Evolutionary conservation across 1,140 invertebrate species (phyloP).

Genomic region (Choristoneura fumiferana): DNA sequence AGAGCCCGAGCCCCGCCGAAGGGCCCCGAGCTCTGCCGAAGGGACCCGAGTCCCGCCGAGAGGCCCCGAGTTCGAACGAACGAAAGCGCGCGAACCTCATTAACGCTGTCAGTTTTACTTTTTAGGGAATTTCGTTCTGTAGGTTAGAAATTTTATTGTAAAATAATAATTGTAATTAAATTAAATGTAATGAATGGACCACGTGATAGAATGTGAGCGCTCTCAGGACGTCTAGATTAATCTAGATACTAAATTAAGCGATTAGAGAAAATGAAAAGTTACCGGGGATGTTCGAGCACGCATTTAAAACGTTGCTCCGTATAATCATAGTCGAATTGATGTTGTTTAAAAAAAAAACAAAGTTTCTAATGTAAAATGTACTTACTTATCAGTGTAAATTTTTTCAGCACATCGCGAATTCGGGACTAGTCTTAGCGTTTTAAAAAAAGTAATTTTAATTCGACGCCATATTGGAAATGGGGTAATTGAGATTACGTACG

Average conservation of each 20-base stretch:
- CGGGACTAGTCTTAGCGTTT: constrained; percentile 74
- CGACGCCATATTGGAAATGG: constrained; percentile 40
- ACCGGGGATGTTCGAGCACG: constrained; percentile 75
- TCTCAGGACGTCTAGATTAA: constrained; percentile 64
- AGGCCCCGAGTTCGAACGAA: not conserved
- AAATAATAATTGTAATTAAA: constrained; percentile 63
- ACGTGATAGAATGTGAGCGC: constrained; percentile 64
- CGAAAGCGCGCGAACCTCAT: constrained; percentile 18
- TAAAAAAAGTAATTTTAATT: constrained; percentile 56
- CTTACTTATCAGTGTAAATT: constrained; percentile 78
- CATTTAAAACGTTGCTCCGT: constrained; percentile 75
- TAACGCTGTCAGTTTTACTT: constrained; percentile 53
- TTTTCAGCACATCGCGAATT: constrained; percentile 68
- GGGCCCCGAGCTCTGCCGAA: constrained; percentile 9
- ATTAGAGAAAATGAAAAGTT: constrained; percentile 52
- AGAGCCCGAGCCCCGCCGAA: not conserved
- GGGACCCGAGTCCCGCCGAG: not conserved
- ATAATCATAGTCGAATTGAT: constrained; percentile 75
- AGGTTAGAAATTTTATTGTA: constrained; percentile 78
- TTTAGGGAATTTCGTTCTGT: constrained; percentile 74
- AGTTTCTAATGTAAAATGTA: constrained; percentile 75
- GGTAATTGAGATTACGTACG: constrained; percentile 37
- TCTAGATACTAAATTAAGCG: constrained; percentile 59
- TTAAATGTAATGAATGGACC: constrained; percentile 71
- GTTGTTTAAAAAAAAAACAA: constrained; percentile 76